A percentile compares a stretch with the other conserved stretches of the same genome.
Evolutionary conservation across 2,113 vertebrate species (phyloP).

Genomic region (Phyllopteryx taeniolatus): DNA sequence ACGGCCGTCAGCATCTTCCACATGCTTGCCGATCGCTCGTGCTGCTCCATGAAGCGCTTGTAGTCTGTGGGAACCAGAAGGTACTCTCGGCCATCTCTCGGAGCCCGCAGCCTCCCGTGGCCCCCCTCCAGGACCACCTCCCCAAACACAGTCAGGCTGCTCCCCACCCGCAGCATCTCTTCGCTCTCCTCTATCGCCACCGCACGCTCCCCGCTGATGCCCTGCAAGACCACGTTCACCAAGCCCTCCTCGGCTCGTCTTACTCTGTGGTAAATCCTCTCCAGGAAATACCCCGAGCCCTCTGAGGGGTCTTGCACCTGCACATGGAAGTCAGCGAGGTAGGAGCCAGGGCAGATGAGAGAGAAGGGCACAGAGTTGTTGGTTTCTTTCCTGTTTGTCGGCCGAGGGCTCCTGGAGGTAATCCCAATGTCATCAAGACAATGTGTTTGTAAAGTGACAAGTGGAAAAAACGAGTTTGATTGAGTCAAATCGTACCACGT

Average conservation of each 20-base stretch:
- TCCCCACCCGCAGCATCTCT: constrained; percentile 69
- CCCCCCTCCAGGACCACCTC: constrained; percentile 73
- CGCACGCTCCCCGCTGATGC: constrained; percentile 61
- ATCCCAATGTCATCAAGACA: background rate
- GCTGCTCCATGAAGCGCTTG: constrained; percentile 64
- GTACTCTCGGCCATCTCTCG: constrained; percentile 60
- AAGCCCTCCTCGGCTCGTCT: constrained; percentile 50
- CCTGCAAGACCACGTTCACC: constrained; percentile 40
- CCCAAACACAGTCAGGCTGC: constrained; percentile 68
- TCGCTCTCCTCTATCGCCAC: constrained; percentile 59
- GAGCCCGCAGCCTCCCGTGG: constrained; percentile 60
- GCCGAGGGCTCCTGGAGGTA: constrained; percentile 56
- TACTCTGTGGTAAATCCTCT: constrained; percentile 56
- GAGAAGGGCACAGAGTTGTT: constrained; percentile 71
- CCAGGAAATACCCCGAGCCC: constrained; percentile 61
- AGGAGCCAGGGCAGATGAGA: constrained; percentile 56
- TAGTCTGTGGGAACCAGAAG: constrained; percentile 62
- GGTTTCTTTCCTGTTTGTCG: constrained; percentile 53
- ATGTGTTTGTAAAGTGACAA: background rate
- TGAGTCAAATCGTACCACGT: constrained; percentile 53
- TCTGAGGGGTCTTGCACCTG: constrained; percentile 65
- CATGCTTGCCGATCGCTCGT: constrained; percentile 60
- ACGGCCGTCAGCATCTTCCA: constrained; percentile 63
- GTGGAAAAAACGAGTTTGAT: background rate
- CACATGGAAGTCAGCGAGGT: constrained; percentile 45